Evolutionary conservation across 2,797 vertebrate species (phyloP), one percentile per base, ranked within the genome.

Genomic region (Chromis chromis): DNA sequence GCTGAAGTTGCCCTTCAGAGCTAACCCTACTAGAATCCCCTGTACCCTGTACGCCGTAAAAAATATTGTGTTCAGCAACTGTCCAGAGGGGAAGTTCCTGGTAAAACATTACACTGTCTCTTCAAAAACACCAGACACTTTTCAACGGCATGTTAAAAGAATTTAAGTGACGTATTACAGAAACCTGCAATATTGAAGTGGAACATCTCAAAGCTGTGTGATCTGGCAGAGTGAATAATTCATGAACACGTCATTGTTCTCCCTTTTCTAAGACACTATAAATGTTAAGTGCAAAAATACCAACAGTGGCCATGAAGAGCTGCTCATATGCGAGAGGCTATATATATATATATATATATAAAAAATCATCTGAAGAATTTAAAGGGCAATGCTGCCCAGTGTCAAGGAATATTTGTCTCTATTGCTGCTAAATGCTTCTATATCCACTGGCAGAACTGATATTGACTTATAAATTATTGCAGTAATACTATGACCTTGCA

Each of bases 71-170:
- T 36, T 55, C 33, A 28, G 53, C 4, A 60, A 54, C 59, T 33
- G 8, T 54, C 39, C 28, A 33, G 12, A 8, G 13, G 12, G 50
- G 11, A 19, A 53, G 3, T n/a, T 42, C 44, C 63, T 22, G 44
- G 39, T 61, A 33, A 79, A 68, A 60, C 33, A 67, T 65, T 48
- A 62, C 28, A 31, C 17, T 4, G 33, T 49, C 61, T 74, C 63
- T 59, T 77, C 71, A 87, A 16, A 53, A 61, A 79, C 50, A 65
- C 73, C 60, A 82, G 68, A 76, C 73, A 78, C 25, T 24, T 56
- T 62, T 82, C 52, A 76, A 81, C 74, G 71, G 55, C 11, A 36
- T 77, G 76, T 87, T 76, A 70, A 56, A 82, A 84, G 24, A 27
- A 76, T 53, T 46, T 21, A 62, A 65, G 55, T 68, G 79, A 82